Evolutionary conservation across 2,888 invertebrate genomes (phyloP).

Genomic region (Chesias legatella): DNA sequence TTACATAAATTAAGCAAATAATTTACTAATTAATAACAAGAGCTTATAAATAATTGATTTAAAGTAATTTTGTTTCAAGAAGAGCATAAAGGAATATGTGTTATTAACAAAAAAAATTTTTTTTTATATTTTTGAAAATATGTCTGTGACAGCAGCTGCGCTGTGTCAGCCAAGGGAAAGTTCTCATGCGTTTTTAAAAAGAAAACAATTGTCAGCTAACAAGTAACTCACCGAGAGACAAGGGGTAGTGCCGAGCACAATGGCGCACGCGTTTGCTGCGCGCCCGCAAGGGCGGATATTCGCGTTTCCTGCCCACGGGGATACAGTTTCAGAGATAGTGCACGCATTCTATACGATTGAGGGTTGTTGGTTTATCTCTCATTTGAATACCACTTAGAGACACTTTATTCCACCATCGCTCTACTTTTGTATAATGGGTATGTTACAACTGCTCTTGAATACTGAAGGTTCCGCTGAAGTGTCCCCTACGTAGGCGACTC

Average conservation of each 20-base stretch:
- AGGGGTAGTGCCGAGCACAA: slow-evolving; percentile 8
- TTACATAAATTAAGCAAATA: too few species aligned
- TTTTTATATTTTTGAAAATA: too few species aligned
- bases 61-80: too few species aligned
- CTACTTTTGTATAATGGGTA: too few species aligned
- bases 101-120: too few species aligned
- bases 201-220: slow-evolving; percentile 18
- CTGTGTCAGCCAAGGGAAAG: neutral
- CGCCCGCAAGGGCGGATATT: slow-evolving; percentile 14
- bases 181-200: slow-evolving; percentile 9
- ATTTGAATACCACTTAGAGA: slow-evolving; percentile 6
- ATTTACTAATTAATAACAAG: too few species aligned
- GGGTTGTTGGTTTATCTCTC: slow-evolving; percentile 19
- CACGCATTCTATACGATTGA: slow-evolving; percentile 31
- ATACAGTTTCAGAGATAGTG: slow-evolving; percentile 37
- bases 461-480: too few species aligned
- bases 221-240: slow-evolving; percentile 15
- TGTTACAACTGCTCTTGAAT: too few species aligned
- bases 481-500: too few species aligned
- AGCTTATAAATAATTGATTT: too few species aligned
- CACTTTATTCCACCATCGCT: slow-evolving; percentile 1
- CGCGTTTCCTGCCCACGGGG: slow-evolving; percentile 20
- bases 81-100: too few species aligned
- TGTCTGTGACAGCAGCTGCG: too few species aligned
- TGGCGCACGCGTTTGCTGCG: slow-evolving; percentile 6